Evolutionary conservation across 2,888 invertebrate species (phyloP), one percentile per base, ranked within the genome.

Genomic region (Epirrhoe tristata): DNA sequence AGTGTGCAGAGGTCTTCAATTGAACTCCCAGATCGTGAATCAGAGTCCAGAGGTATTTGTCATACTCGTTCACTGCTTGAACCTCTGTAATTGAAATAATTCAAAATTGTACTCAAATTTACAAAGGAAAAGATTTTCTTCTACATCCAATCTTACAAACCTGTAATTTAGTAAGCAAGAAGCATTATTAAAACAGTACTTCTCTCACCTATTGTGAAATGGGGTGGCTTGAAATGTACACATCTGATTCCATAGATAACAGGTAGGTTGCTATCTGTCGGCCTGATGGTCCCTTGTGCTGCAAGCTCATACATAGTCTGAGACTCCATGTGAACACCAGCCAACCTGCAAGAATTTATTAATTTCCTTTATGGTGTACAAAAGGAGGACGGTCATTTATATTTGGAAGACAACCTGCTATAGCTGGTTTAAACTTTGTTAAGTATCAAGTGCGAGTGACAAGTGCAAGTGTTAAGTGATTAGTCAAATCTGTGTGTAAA

Each of bases 251-350:
- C 96, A 87, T 99, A 99, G 31, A 99, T 81, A 36, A 99, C 90
- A 0, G 98, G 97, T 31, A 96, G 90, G 66, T 96, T 95, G 46
- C 92, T 94, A 64, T 94, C 88, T 0, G 93, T 90, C 0, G 99
- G 98, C 65, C 98, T 93, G 4, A 99, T 94, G 0, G 96, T 94
- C 0, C 99, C 99, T 84, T 96, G 92, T 0, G 95, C 93, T 6
- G 98, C 98, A 66, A 99, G 81, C 65, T 99, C 98, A 87, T 98
- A 99, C 8, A 98, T 98, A 52, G 96, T 95, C 87, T 99, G 97
- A 50, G 97, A 97, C 78, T 97, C 96, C 69, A 97, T 94, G 82
- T 97, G 96, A 0, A 99, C 95, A 31, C 98, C 98, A 74, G 95
- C 95, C 52, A 96, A 81, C 74, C 96, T 96, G 82, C 63, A 89